phyloP scores from a whole-genome alignment of 2,113 vertebrate genomes.

The Cyanistes caeruleus region DNA sequence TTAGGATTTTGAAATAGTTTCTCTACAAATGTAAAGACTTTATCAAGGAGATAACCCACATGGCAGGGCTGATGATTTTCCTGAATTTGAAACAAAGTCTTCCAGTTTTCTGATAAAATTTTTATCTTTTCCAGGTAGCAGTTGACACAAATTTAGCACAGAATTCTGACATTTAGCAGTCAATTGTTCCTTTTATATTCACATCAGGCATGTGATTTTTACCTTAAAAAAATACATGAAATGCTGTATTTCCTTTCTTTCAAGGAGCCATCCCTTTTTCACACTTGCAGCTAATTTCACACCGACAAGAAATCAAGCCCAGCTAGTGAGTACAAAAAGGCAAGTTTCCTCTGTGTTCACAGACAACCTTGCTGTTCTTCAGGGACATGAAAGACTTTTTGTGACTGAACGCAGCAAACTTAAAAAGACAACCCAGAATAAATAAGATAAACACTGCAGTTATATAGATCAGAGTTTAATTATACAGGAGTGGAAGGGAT shows the following conservation, averaged over 20 bases:
- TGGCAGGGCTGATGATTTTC: background rate
- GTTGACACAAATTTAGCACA: background rate
- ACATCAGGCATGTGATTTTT: background rate
- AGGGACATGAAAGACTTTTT: background rate
- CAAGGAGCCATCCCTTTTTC: background rate
- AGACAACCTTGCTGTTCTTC: background rate
- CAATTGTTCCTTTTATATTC: background rate
- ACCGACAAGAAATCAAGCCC: background rate
- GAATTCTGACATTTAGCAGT: background rate
- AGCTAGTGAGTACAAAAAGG: background rate
- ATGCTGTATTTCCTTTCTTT: background rate
- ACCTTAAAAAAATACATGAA: background rate
- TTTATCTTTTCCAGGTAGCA: background rate
- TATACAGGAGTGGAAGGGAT: background rate
- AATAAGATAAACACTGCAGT: background rate
- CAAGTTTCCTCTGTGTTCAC: background rate
- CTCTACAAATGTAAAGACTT: background rate
- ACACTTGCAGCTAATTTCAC: background rate
- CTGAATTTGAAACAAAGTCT: background rate
- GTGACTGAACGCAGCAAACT: background rate
- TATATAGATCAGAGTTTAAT: background rate
- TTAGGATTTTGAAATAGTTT: background rate
- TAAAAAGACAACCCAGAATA: background rate
- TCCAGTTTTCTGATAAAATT: background rate
- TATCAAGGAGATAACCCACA: background rate